Evolutionary conservation across 2,888 invertebrate species (phyloP).

Genomic region (Folsomia candida): DNA sequence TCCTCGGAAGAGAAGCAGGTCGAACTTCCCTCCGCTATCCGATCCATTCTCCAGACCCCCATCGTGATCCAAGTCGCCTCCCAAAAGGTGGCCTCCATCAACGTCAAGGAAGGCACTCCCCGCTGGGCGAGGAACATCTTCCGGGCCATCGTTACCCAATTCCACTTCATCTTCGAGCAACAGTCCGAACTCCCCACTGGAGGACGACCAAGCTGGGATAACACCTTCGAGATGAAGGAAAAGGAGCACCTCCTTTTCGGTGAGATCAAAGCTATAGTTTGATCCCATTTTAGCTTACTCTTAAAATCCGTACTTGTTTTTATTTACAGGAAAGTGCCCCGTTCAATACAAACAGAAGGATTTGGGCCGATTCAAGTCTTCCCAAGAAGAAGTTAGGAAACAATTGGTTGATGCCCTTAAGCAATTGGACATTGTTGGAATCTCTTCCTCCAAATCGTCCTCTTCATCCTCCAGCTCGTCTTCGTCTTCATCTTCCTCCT

Average conservation of each 20-base stretch:
- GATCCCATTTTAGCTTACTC: too few species aligned
- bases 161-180: conserved; percentile 12
- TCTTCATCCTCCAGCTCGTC: conserved; percentile 14
- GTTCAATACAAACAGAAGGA: not conserved
- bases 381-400: not conserved
- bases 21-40: not conserved
- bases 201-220: conserved; percentile 9
- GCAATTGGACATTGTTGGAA: not conserved
- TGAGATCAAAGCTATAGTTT: not conserved
- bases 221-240: not conserved
- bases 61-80: not conserved
- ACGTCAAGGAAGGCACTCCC: conserved; percentile 6
- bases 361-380: not conserved
- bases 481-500: conserved; percentile 3
- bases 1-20: conserved; percentile 4
- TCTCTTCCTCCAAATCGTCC: not conserved
- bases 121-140: conserved; percentile 18
- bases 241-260: conserved; percentile 2
- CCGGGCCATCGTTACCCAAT: conserved; percentile 3
- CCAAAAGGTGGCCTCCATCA: conserved; percentile 4
- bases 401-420: not conserved
- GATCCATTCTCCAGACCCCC: not conserved
- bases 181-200: not conserved
- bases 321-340: not conserved
- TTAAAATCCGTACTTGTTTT: not conserved